Base-by-base conservation (phyloP, 2,113 vertebrate species). In the Plecturocebus donacophilus region DNA sequence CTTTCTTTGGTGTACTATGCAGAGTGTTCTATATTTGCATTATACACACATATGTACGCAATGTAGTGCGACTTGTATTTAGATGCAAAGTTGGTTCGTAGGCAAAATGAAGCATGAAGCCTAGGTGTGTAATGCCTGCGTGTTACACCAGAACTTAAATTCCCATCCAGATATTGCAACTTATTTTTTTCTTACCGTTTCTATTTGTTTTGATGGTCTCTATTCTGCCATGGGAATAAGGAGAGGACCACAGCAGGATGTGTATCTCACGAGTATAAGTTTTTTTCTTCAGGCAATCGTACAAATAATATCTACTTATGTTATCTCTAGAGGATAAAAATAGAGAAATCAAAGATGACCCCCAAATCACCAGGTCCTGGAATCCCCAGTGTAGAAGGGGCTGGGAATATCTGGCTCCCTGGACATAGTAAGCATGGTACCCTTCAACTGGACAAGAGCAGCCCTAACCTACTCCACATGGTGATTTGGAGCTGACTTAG, bases 1-100 rank as follows among this genome's bases (percentile, higher is more conserved):
- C 35, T 84, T 93, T 93, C 94, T 92, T 79, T 71, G 84, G 95
- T 91, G 83, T 45, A 32, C 94, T 92, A 68, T 76, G 8, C 52
- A 91, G 80, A 79, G 30, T 5, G 20, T 81, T 94, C 71, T 84
- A 2, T 70, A 70, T 76, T 92, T 76, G 56, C 64, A 76, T 90
- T 81, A 56, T 81, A 91, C 70, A 76, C 42, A 95, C 70, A 68
- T 40, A 96, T 5, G 40, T 38, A 77, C 56, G 52, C 85, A 61
- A 58, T 77, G 61, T 56, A 49, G 82, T 90, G 70, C 90, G 95
- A 91, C 52, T 45, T 25, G 86, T 56, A 0, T 8, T 17, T 3
- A 64, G 87, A 71, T 91, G 61, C 64, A 49, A 35, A 35, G 76
- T 49, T 30, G 8, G 42, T 30, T 13, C 25, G 30, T 9, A 11